Conservation (phyloP, 2,888 invertebrate species). For the Adelphocoris suturalis region DNA sequence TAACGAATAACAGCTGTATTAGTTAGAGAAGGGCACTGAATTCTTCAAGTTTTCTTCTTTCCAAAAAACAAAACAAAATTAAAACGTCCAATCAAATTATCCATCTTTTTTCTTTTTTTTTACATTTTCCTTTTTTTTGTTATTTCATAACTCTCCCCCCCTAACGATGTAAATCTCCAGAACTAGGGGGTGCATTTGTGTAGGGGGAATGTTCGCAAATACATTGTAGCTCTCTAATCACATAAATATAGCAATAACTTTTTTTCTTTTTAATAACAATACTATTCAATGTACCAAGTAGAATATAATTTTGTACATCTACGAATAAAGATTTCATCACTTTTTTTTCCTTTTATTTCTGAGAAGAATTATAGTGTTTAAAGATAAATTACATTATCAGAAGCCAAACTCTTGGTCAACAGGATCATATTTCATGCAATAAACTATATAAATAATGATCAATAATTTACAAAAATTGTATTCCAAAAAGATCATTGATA, state of each 20-base stretch:
- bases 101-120: slow-evolving; percentile 56
- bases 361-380: slow-evolving; percentile 65
- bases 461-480: slow-evolving; percentile 68
- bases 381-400: slow-evolving; percentile 65
- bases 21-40: slow-evolving; percentile 62
- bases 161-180: slow-evolving; percentile 77
- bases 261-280: slow-evolving; percentile 41
- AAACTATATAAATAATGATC: slow-evolving; percentile 67
- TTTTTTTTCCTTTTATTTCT: slow-evolving; percentile 65
- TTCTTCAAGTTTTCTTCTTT: slow-evolving; percentile 45
- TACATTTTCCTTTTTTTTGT: slow-evolving; percentile 20
- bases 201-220: slow-evolving; percentile 65
- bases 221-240: slow-evolving; percentile 67
- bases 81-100: slow-evolving; percentile 45
- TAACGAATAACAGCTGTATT: slow-evolving; percentile 74
- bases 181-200: slow-evolving; percentile 76
- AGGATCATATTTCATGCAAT: slow-evolving; percentile 67
- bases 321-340: slow-evolving; percentile 72
- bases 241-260: slow-evolving; percentile 50
- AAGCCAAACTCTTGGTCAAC: slow-evolving; percentile 70
- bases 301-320: slow-evolving; percentile 73
- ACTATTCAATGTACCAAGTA: slow-evolving; percentile 59
- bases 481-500: slow-evolving; percentile 60
- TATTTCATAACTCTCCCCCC: slow-evolving; percentile 74
- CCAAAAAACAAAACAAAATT: slow-evolving; percentile 33